phyloP scores from a whole-genome alignment of 2,113 vertebrate species.

The Callorhinus ursinus region DNA sequence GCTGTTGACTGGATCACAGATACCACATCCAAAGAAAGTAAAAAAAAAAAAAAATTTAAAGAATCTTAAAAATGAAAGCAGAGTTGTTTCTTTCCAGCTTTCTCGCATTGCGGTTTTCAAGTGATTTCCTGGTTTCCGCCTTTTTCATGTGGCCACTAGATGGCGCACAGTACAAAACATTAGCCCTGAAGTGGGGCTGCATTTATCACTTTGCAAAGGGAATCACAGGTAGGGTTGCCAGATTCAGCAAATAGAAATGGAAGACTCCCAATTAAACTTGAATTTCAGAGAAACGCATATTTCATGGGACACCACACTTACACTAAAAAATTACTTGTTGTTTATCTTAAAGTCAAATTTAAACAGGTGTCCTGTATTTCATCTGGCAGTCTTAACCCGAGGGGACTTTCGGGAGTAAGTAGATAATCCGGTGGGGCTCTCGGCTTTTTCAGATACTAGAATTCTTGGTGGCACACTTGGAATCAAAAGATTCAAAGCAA shows the following conservation, averaged over 20 bases:
- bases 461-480: neutral
- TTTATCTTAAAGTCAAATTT: slow-evolving; percentile 42
- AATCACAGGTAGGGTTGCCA: neutral
- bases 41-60: neutral
- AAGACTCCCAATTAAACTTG: neutral
- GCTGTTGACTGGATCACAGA: neutral
- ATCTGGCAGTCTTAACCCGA: neutral
- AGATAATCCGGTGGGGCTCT: neutral
- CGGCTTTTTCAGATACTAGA: neutral
- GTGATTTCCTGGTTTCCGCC: neutral
- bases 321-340: neutral
- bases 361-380: neutral
- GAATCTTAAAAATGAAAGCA: neutral
- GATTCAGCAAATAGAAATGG: neutral
- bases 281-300: neutral
- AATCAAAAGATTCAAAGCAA: neutral
- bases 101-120: neutral
- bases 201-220: neutral
- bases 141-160: slow-evolving; percentile 57
- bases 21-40: neutral
- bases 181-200: neutral
- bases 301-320: neutral
- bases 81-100: neutral
- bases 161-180: slow-evolving; percentile 64
- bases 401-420: neutral